These are phyloP conservation scores for Dromococcyx pavoninus DNA, from an alignment of 2,797 vertebrate genomes.

Conservation along the genomic window DNA sequence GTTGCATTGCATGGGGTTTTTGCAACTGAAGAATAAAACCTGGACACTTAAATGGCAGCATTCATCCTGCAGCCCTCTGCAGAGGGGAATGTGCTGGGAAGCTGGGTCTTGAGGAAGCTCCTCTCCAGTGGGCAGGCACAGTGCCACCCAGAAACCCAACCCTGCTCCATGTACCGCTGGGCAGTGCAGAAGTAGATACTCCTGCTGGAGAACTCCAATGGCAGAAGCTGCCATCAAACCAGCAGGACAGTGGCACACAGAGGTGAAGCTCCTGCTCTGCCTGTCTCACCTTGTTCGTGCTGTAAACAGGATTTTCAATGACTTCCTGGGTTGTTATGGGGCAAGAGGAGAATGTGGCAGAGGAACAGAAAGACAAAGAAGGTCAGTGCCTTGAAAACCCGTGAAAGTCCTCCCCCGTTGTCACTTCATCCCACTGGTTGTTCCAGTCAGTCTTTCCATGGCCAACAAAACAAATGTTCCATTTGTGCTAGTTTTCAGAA, in stretches of 20 bases:
- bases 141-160: not conserved
- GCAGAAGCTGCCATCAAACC: not conserved
- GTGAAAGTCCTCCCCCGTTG: not conserved
- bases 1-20: too few relatives aligned
- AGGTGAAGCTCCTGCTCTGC: not conserved
- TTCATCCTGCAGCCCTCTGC: not conserved
- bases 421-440: not conserved
- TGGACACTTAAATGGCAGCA: not conserved
- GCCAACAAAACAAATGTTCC: slow-evolving; percentile 29
- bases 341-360: not conserved
- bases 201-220: not conserved
- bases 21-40: too few relatives aligned
- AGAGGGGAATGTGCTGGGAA: not conserved
- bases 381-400: not conserved
- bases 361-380: not conserved
- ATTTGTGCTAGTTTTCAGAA: slow-evolving; percentile 36
- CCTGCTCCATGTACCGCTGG: not conserved
- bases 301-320: not conserved
- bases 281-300: not conserved
- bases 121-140: rapidly evolving
- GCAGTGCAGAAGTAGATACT: not conserved
- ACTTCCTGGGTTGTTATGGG: not conserved
- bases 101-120: not conserved
- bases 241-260: not conserved
- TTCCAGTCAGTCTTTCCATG: not conserved